Conservation (phyloP, 2,888 invertebrate species). For the Malacosoma neustria region DNA sequence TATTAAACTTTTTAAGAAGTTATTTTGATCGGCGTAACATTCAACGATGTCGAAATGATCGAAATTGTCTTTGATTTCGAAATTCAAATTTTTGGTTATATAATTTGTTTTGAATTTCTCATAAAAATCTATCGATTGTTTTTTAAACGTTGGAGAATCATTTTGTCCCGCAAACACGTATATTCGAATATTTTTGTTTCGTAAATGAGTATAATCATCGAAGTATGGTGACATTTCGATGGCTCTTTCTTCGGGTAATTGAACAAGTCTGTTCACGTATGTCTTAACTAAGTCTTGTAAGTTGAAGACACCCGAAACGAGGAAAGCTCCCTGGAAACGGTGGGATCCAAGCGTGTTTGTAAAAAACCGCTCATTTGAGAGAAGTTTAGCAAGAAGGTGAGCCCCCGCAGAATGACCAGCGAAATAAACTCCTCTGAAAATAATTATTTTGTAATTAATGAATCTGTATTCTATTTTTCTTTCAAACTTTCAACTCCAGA, state of each 20-base stretch:
- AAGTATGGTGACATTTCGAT: conserved; percentile 1
- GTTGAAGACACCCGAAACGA: conserved; percentile 4
- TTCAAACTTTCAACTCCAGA: no score
- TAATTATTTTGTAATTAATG: neutral
- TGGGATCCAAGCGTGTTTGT: neutral
- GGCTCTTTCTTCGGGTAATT: conserved; percentile 1
- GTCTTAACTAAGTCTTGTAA: conserved; percentile 4
- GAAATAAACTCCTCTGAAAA: conserved; percentile 5
- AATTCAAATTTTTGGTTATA: neutral
- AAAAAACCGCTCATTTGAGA: conserved; percentile 3
- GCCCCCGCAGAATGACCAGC: conserved; percentile 7
- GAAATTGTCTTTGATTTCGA: conserved; percentile 4
- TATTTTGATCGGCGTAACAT: conserved; percentile 2
- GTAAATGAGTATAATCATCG: conserved; percentile 1
- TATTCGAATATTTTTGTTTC: neutral
- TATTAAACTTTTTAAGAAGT: conserved; percentile 4
- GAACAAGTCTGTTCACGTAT: conserved; percentile 1
- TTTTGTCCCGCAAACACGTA: conserved; percentile 2
- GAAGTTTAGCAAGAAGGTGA: conserved; percentile 5
- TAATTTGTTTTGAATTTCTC: neutral
- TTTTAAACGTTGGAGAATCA: conserved; percentile 4
- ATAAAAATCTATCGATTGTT: conserved; percentile 5
- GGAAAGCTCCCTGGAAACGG: conserved; percentile 2
- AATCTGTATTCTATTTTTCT: no score
- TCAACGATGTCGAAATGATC: conserved; percentile 8